Base-by-base conservation (phyloP, 2,797 vertebrate genomes). In the Cynodonichthys magdalenae region DNA sequence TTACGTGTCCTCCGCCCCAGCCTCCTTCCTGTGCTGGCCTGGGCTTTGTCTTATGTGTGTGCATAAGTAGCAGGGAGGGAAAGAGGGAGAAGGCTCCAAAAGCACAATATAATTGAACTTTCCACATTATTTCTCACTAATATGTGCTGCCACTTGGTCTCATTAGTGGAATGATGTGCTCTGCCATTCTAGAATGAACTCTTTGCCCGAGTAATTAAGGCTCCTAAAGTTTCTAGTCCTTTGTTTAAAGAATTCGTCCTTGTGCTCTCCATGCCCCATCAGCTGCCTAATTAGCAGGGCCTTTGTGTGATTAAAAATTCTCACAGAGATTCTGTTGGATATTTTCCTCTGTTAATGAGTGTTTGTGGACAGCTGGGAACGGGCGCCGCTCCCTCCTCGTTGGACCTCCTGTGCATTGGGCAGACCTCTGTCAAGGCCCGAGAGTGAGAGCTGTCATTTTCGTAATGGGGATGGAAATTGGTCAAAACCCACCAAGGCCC, bases 161-260 rank as follows among this genome's bases (percentile, higher is more conserved):
- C 95, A 96, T 97, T 96, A 95, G 95, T 92, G 95, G 94, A 95
- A 95, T 96, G 95, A 96, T 96, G 95, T 96, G 95, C 95, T 98
- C 95, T 95, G 94, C 95, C 96, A 96, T 97, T 97, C 95, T 93
- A 94, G 94, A 96, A 96, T 97, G 97, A 99, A 97, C 97, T 97
- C 95, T 96, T 96, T 95, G 95, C 95, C 96, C 95, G 94, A 96
- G 96, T 98, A 98, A 99, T 99, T 99, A 99, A 96, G 95, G 96
- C 95, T 95, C 95, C 96, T 95, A 97, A 99, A 99, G 97, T 99
- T 98, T 98, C 94, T 94, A 95, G 96, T 97, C 96, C 97, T 99
- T 98, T 98, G 96, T 99, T 98, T 97, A 97, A 97, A 98, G 96
- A 96, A 96, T 97, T 98, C 88, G 97, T 99, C 97, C 97, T 99